Evolutionary conservation across 2,888 invertebrate genomes (phyloP).

Genomic region (Sminthurinus aureus): DNA sequence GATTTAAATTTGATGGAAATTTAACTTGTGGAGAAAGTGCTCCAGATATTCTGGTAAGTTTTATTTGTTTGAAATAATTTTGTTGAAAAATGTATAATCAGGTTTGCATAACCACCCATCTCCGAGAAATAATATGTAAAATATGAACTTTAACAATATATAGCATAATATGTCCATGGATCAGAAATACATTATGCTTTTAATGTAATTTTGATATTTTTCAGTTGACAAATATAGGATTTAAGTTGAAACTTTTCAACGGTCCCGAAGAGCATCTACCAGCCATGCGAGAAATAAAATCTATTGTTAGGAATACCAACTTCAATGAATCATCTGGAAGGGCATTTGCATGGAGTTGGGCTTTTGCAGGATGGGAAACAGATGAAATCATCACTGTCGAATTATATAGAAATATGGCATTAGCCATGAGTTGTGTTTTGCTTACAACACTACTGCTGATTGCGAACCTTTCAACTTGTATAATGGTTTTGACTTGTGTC

Average conservation of each 20-base stretch:
- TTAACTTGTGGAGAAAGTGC: conserved; percentile 72
- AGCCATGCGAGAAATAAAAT: conserved; percentile 74
- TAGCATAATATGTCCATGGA: background rate
- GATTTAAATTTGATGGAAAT: conserved; percentile 71
- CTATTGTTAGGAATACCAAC: conserved; percentile 68
- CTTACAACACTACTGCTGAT: conserved; percentile 78
- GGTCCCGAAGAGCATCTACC: conserved; percentile 75
- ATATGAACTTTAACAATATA: background rate
- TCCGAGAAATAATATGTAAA: too few species aligned
- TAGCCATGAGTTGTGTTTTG: conserved; percentile 81
- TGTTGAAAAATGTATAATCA: too few species aligned
- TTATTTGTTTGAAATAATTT: too few species aligned
- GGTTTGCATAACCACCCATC: too few species aligned
- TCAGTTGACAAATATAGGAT: conserved; percentile 70
- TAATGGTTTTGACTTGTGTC: conserved; percentile 80
- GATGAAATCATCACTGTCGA: conserved; percentile 79
- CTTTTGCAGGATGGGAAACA: conserved; percentile 78
- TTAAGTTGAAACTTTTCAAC: conserved; percentile 67
- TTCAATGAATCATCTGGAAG: conserved; percentile 70
- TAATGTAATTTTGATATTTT: conserved; percentile 47
- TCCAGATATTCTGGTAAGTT: conserved; percentile 67
- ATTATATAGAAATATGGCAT: conserved; percentile 76
- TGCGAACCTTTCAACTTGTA: conserved; percentile 77
- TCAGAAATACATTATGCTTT: background rate
- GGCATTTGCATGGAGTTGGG: conserved; percentile 75